Conservation (phyloP, 1,140 invertebrate species). For the Drosophila tsacasi region DNA sequence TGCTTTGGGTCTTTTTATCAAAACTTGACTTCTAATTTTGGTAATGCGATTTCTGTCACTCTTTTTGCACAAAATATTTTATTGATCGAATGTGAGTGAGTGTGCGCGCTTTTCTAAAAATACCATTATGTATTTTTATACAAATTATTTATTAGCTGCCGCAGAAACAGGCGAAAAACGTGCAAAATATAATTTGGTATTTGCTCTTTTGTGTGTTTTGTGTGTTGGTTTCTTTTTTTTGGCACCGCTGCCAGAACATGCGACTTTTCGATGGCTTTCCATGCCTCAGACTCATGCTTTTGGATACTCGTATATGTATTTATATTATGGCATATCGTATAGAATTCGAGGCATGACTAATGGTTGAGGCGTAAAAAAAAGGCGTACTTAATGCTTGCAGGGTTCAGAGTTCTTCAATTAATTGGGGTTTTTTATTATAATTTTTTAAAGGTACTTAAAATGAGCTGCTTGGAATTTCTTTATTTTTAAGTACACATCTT, state of each 20-base stretch:
- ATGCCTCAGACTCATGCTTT: constrained; percentile 39
- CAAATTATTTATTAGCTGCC: constrained; percentile 42
- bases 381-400: constrained; percentile 22
- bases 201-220: not conserved
- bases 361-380: constrained; percentile 14
- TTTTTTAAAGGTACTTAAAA: not conserved
- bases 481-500: not conserved
- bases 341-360: constrained; percentile 60
- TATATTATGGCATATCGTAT: constrained; percentile 17
- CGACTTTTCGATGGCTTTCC: constrained; percentile 47
- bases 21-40: constrained; percentile 43
- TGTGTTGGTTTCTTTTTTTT: constrained; percentile 35
- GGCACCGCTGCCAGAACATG: constrained; percentile 52
- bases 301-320: constrained; percentile 5
- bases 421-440: constrained; percentile 9
- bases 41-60: constrained; percentile 22
- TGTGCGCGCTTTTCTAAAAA: constrained; percentile 30
- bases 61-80: constrained; percentile 22
- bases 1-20: not conserved
- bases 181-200: constrained; percentile 56
- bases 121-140: constrained; percentile 38
- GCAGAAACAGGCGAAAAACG: constrained; percentile 53
- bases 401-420: constrained; percentile 39
- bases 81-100: constrained; percentile 6
- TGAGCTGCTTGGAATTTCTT: not conserved